Conservation (phyloP, 2,888 invertebrate genomes). For the Drosophila fulvimacula region DNA sequence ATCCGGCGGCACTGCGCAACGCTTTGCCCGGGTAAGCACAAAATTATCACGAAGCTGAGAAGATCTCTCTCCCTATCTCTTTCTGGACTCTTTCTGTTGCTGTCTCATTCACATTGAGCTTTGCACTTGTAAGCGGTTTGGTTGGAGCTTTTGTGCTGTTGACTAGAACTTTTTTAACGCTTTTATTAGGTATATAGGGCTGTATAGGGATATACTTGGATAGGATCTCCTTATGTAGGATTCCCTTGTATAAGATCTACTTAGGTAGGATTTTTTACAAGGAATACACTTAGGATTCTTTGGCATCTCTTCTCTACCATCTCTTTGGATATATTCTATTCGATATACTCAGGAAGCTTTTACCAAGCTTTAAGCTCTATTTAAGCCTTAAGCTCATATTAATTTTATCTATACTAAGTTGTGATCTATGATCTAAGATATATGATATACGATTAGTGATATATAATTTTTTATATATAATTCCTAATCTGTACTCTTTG, state of each 20-base stretch:
- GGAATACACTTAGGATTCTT: neutral
- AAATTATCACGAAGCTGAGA: neutral
- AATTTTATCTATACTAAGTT: neutral
- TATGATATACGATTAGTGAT: too few species aligned
- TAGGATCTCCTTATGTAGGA: neutral
- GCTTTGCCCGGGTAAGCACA: constrained; percentile 90
- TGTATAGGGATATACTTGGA: too few species aligned
- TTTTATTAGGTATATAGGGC: too few species aligned
- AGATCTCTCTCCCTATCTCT: too few species aligned
- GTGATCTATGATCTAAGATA: too few species aligned
- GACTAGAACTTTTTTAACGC: too few species aligned
- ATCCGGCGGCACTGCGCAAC: constrained; percentile 89
- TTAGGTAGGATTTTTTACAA: too few species aligned
- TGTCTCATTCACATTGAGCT: neutral
- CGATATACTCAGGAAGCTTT: neutral
- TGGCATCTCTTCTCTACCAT: too few species aligned
- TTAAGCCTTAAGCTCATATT: neutral
- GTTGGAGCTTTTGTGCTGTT: neutral
- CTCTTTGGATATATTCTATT: neutral
- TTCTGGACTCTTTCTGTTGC: neutral
- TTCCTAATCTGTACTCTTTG: too few species aligned
- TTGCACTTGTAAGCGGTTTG: neutral
- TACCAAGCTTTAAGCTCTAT: too few species aligned
- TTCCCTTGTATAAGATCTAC: too few species aligned
- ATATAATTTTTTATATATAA: too few species aligned